Evolutionary conservation across 2,888 invertebrate species (phyloP).

Genomic region (Teleiodes luculella): DNA sequence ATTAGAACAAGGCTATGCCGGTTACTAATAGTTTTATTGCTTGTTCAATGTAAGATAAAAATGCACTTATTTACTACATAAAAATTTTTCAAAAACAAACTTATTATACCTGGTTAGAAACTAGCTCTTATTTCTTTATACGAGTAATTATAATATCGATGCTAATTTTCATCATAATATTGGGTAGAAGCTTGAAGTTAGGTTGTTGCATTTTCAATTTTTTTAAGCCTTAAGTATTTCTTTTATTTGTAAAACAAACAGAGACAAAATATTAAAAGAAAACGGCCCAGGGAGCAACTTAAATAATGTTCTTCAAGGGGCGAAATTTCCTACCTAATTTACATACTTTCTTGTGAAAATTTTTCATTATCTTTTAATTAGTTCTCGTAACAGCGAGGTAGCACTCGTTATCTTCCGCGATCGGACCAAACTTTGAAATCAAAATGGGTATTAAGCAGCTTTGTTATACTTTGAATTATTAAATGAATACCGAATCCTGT

Average conservation of each 20-base stretch:
- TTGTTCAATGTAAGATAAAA: no score
- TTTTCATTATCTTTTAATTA: constrained; percentile 67
- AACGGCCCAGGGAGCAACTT: constrained; percentile 8
- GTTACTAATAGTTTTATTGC: no score
- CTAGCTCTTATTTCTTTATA: no score
- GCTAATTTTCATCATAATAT: no score
- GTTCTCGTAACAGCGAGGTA: constrained; percentile 24
- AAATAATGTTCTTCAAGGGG: neutral
- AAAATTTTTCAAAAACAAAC: no score
- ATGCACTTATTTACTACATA: no score
- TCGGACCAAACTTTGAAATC: constrained; percentile 14
- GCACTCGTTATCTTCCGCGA: constrained; percentile 3
- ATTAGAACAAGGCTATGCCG: no score
- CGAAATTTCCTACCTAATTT: constrained; percentile 45
- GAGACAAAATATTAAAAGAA: neutral
- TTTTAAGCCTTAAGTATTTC: no score
- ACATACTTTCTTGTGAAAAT: constrained; percentile 54
- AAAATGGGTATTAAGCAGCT: neutral
- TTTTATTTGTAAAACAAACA: neutral
- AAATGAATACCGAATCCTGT: neutral
- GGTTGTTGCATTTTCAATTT: no score
- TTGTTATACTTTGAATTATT: neutral
- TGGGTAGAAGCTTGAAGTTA: no score
- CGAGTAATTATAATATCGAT: no score
- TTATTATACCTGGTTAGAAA: no score